Percentiles rank a stretch among this genome's conserved stretches.
Conservation (phyloP, 2,888 invertebrate species). For the Alsophila aescularia region DNA sequence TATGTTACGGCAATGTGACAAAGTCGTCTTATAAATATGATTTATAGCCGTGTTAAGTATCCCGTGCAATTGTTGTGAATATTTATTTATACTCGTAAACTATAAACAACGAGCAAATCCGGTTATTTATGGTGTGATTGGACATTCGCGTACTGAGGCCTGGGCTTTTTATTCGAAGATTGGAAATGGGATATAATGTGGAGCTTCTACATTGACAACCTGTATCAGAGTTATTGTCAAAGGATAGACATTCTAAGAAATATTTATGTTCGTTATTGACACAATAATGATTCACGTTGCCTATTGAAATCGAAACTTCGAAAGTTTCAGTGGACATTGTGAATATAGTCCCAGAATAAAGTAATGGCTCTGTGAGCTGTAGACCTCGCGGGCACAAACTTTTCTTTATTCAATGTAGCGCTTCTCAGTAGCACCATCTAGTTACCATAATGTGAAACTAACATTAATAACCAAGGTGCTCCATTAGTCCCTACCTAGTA, state of each 20-base stretch:
- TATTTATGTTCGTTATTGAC: constrained; percentile 10
- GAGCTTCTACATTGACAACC: constrained; percentile 26
- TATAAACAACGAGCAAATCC: constrained; percentile 83
- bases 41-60: constrained; percentile 81
- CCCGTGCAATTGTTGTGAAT: constrained; percentile 81
- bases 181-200: constrained; percentile 26
- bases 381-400: no score
- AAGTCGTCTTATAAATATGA: constrained; percentile 82
- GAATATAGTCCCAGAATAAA: background rate
- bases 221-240: constrained; percentile 15
- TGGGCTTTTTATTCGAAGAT: constrained; percentile 32
- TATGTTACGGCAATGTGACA: constrained; percentile 78
- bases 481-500: no score
- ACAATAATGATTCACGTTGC: constrained; percentile 10
- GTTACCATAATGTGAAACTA: no score
- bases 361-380: no score
- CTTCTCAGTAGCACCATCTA: no score
- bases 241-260: constrained; percentile 15
- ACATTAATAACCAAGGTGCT: no score
- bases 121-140: constrained; percentile 81
- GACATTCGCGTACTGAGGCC: constrained; percentile 64
- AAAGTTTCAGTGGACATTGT: background rate
- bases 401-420: no score
- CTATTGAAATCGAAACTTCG: constrained; percentile 24
- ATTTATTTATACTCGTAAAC: constrained; percentile 82